These are phyloP conservation scores for Phania funesta DNA, from an alignment of 2,888 invertebrate genomes.

Conservation along the genomic window DNA sequence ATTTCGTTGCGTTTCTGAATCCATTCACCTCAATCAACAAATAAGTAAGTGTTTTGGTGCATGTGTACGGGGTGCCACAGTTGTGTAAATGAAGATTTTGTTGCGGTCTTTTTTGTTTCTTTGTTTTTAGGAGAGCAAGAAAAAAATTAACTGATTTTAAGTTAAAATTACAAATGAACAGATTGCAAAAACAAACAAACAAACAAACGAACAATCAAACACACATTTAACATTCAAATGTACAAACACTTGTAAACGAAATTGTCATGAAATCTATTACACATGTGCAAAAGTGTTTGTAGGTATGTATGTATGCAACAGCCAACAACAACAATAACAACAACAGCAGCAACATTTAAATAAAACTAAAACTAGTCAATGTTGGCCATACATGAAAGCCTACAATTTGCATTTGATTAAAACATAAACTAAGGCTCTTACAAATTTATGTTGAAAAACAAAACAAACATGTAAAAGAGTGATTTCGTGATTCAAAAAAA, in stretches of 20 bases:
- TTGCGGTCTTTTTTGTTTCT: conserved; percentile 29
- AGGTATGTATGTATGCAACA: background rate
- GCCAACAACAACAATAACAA: background rate
- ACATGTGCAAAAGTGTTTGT: background rate
- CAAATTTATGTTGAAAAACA: conserved; percentile 28
- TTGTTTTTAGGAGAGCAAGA: conserved; percentile 33
- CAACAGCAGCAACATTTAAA: conserved; percentile 30
- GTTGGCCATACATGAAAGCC: conserved; percentile 59
- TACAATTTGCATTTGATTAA: conserved; percentile 65
- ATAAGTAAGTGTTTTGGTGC: background rate
- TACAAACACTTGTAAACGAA: conserved; percentile 39
- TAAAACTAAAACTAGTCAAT: conserved; percentile 48
- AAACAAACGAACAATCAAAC: too few species aligned
- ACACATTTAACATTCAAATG: conserved; percentile 31
- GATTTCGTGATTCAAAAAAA: background rate
- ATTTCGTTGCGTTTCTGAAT: conserved; percentile 51
- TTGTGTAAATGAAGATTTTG: conserved; percentile 27
- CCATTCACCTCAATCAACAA: conserved; percentile 52
- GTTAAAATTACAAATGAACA: conserved; percentile 47
- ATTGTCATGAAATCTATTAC: conserved; percentile 56
- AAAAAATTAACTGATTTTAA: conserved; percentile 49
- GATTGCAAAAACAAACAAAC: background rate
- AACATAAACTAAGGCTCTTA: conserved; percentile 50
- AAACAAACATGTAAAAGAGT: background rate
- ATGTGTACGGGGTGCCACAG: background rate